These are phyloP conservation scores for Otocyon megalotis DNA, from an alignment of 2,113 vertebrate species.

Conservation along the genomic window DNA sequence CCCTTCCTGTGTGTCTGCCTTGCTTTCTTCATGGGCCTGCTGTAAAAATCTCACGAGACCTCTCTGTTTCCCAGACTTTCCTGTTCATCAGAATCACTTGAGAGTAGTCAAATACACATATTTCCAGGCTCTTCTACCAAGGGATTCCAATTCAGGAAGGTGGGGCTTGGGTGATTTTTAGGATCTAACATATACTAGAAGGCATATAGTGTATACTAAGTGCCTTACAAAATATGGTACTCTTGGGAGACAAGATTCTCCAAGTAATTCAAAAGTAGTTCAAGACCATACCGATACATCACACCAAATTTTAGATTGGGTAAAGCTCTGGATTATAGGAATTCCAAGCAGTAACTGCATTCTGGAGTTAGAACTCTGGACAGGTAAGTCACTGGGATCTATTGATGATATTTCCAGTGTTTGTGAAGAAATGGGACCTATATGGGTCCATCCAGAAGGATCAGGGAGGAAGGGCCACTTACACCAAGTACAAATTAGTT, in stretches of 20 bases:
- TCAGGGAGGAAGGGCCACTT: neutral
- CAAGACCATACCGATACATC: neutral
- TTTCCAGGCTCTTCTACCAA: neutral
- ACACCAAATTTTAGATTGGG: neutral
- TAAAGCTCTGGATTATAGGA: neutral
- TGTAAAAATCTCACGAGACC: neutral
- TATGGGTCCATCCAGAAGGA: neutral
- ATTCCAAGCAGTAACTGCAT: neutral
- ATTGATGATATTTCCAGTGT: neutral
- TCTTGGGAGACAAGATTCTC: neutral
- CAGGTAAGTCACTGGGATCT: neutral
- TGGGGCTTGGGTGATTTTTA: neutral
- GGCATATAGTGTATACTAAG: neutral
- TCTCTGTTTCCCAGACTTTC: neutral
- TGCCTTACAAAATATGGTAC: neutral
- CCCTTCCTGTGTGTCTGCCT: neutral
- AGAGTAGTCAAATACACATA: neutral
- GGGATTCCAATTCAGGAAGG: neutral
- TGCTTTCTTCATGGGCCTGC: neutral
- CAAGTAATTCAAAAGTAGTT: neutral
- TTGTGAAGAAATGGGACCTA: neutral
- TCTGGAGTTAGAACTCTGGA: conserved; percentile 23
- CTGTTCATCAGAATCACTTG: neutral
- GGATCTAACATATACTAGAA: neutral
- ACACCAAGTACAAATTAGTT: neutral